phyloP scores from a whole-genome alignment of 2,888 invertebrate genomes.

The Leptopilina drosophilae region DNA sequence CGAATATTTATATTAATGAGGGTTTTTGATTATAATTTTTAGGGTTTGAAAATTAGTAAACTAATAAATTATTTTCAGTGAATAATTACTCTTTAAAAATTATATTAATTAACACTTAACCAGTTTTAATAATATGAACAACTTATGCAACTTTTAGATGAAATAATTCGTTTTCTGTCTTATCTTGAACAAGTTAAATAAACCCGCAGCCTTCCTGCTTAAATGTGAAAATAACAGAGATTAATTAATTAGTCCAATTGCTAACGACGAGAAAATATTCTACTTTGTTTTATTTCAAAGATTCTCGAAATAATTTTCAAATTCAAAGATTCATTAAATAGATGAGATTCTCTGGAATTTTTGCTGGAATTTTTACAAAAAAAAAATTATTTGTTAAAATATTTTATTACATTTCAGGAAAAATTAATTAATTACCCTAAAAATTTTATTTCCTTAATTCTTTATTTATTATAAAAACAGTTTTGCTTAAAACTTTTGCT shows the following conservation, averaged over 20 bases:
- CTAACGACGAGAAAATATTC: neutral
- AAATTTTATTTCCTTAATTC: too few relatives aligned
- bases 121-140: neutral
- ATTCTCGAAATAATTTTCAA: neutral
- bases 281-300: neutral
- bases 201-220: neutral
- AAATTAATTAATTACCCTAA: too few relatives aligned
- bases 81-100: neutral
- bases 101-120: too few relatives aligned
- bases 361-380: too few relatives aligned
- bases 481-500: too few relatives aligned
- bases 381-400: too few relatives aligned
- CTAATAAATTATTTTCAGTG: neutral
- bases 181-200: constrained; percentile 18
- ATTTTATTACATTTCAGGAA: too few relatives aligned
- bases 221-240: constrained; percentile 6
- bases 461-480: too few relatives aligned
- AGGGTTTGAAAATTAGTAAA: neutral
- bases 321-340: neutral
- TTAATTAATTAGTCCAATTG: constrained; percentile 8
- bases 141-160: neutral
- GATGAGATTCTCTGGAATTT: neutral
- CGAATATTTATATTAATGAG: too few relatives aligned
- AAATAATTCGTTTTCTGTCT: constrained; percentile 6
- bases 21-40: too few relatives aligned